Evolutionary conservation across 2,888 invertebrate genomes (phyloP), one percentile per base, ranked within the genome.

Genomic region (Didymodactylos carnosus): DNA sequence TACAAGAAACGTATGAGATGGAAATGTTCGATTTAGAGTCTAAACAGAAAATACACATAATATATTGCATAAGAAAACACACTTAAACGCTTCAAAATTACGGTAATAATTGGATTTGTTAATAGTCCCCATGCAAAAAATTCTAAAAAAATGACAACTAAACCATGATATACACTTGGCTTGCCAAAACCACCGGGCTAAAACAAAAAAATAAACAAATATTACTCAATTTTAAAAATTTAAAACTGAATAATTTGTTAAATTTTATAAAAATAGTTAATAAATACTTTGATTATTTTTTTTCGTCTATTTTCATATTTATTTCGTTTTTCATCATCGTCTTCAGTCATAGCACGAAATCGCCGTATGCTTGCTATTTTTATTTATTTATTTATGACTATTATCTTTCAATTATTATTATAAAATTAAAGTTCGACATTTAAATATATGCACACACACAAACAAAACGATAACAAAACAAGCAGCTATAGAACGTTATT

Each of bases 41-140:
- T 88, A 5, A 8, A 62, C 8, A 27, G 35, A 1, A 19, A 27
- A 27, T 29, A 8, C 3, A 53, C 10, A 19, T 29, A 29, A 0
- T 8, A 23, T 49, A 25, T 5, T 49, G 1, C 11, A 62, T 25
- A 62, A 10, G n/a, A n/a, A 35, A 19, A 35, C n/a, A n/a, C n/a
- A n/a, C n/a, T n/a, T n/a, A n/a, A n/a, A n/a, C n/a, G n/a, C 29
- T 35, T 10, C 0, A 35, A 16, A 35, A 86, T 86, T 83, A 89
- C 89, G 78, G 87, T 86, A 85, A 98, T 98, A 81, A 97, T 91
- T 76, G 98, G 97, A 88, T 94, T 92, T 77, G 97, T 98, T 78
- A 98, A 88, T 78, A 98, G 87, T 73, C 98, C 98, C 97, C 98
- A 98, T 78, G 97, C 94, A 86, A 98, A 99, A 86, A 97, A 99